Evolutionary conservation across 2,113 vertebrate genomes (phyloP).

Genomic region (Ailurus styani): DNA sequence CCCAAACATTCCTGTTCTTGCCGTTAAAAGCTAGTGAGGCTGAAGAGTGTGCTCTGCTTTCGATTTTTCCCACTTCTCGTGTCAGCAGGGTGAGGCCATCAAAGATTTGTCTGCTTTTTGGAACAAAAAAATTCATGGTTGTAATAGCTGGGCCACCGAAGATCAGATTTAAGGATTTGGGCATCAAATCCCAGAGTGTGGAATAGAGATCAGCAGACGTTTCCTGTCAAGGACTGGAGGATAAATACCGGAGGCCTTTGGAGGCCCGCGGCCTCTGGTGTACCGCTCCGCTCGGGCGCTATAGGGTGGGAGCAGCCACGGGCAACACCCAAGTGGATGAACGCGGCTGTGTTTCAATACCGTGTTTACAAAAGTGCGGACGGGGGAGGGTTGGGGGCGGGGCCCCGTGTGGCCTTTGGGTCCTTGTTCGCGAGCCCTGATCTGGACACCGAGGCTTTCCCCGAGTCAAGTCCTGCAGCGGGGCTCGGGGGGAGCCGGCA

Average conservation of each 20-base stretch:
- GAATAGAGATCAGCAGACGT: not conserved
- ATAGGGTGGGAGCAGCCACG: not conserved
- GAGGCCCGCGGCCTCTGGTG: no score
- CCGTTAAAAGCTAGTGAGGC: not conserved
- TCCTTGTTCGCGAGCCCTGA: not conserved
- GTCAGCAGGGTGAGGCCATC: not conserved
- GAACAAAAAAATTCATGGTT: not conserved
- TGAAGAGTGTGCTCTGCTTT: not conserved
- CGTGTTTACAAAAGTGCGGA: not conserved
- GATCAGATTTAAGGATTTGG: not conserved
- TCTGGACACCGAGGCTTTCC: not conserved
- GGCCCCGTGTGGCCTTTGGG: not conserved
- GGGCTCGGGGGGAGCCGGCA: not conserved
- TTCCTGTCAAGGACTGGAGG: not conserved
- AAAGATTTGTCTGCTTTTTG: not conserved
- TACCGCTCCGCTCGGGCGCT: not conserved
- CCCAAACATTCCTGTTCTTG: not conserved
- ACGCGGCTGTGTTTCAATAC: not conserved
- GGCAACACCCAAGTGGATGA: not conserved
- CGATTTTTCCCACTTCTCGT: not conserved
- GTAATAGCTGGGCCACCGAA: not conserved
- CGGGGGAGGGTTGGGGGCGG: not conserved
- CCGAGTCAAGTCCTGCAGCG: not conserved
- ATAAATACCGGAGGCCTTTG: not conserved
- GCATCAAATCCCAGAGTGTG: not conserved